Percentiles rank a stretch among this genome's conserved stretches.
Evolutionary conservation across 2,113 vertebrate genomes (phyloP).

Genomic region (Helogale parvula): DNA sequence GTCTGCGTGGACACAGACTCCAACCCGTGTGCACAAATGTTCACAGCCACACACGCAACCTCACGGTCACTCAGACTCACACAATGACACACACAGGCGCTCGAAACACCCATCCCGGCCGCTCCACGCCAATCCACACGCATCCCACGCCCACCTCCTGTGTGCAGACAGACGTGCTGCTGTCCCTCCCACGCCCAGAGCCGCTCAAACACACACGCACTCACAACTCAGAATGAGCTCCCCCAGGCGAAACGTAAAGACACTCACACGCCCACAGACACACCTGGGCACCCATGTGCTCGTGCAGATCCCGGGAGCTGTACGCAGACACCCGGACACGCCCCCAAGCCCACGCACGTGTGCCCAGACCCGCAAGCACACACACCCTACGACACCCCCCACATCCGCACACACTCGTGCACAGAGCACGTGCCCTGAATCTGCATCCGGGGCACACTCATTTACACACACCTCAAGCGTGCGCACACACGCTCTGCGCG

Average conservation of each 20-base stretch:
- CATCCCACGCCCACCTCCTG: not conserved
- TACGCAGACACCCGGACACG: not conserved
- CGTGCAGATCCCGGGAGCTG: not conserved
- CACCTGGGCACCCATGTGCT: not conserved
- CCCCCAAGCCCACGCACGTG: not conserved
- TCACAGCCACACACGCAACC: fast-evolving
- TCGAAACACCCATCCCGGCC: not conserved
- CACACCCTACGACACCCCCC: fast-evolving
- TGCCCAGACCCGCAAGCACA: not conserved
- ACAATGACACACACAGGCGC: too few relatives aligned
- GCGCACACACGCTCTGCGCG: too few relatives aligned
- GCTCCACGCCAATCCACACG: not conserved
- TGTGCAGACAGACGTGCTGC: not conserved
- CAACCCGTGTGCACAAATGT: fast-evolving
- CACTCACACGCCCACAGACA: not conserved
- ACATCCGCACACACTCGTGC: fast-evolving
- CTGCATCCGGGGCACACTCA: not conserved
- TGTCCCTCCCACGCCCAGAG: not conserved
- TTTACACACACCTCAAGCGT: not conserved
- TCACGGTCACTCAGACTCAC: not conserved
- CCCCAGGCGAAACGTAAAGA: too few relatives aligned
- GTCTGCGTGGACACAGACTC: not conserved
- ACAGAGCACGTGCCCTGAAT: fast-evolving
- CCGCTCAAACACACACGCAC: not conserved
- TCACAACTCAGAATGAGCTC: not conserved